Percentiles rank a stretch among this genome's conserved stretches.
phyloP scores from a whole-genome alignment of 2,113 vertebrate species.

The Sitta europaea region DNA sequence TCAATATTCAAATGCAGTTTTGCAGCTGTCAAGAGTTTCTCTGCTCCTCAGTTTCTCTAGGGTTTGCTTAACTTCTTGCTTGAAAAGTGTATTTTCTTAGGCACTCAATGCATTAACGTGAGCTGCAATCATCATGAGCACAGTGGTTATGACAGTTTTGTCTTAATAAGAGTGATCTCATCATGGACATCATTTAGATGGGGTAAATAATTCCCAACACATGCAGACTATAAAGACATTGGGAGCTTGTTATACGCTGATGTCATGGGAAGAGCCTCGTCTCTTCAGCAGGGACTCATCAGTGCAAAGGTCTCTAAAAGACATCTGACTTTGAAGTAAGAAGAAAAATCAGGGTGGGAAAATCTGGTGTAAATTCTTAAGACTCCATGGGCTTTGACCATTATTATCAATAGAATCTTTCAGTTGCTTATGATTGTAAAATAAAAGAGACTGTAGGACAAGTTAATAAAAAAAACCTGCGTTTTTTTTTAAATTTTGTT shows the following conservation, averaged over 20 bases:
- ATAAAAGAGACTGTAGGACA: background rate
- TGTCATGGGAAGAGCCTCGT: conserved; percentile 34
- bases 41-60: background rate
- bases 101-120: background rate
- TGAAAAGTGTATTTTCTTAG: background rate
- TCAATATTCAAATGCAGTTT: background rate
- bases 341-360: background rate
- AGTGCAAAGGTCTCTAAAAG: background rate
- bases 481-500: background rate
- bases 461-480: background rate
- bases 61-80: background rate
- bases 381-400: background rate
- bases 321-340: background rate
- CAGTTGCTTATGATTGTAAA: background rate
- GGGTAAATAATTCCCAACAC: conserved; percentile 4
- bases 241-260: background rate
- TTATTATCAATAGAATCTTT: background rate
- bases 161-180: conserved; percentile 38
- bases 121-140: background rate
- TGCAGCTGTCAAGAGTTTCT: background rate
- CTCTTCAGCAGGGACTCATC: conserved; percentile 1
- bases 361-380: background rate
- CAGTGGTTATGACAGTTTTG: background rate
- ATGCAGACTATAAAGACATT: conserved; percentile 9
- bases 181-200: background rate